Conservation (phyloP, 92 coral and sea anemone species). For the Bergia sp. region DNA sequence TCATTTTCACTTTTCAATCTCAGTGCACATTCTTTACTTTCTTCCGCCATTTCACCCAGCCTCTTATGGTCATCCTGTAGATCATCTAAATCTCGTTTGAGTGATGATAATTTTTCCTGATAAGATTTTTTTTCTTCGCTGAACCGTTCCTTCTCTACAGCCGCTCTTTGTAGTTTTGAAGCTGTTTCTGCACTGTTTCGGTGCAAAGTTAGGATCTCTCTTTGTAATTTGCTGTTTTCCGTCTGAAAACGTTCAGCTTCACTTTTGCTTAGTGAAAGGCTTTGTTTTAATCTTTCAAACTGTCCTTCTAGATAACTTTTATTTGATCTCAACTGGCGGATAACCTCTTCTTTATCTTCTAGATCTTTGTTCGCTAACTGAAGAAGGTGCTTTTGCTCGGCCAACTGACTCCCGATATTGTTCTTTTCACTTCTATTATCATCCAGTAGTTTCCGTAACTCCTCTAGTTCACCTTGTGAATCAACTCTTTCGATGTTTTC, state of each 20-base stretch:
- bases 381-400: conserved; percentile 70
- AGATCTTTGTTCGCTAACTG: conserved; percentile 71
- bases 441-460: conserved; percentile 40
- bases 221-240: conserved; percentile 70
- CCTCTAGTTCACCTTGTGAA: conserved; percentile 40
- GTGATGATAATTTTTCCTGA: conserved; percentile 60
- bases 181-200: conserved; percentile 75
- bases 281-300: conserved; percentile 76
- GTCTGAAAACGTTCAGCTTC: conserved; percentile 71
- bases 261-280: conserved; percentile 58
- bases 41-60: conserved; percentile 55
- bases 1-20: conserved; percentile 68
- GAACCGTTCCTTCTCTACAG: conserved; percentile 54
- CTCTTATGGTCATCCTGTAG: conserved; percentile 53
- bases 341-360: conserved; percentile 71
- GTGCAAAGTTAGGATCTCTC: conserved; percentile 68
- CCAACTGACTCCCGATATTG: conserved; percentile 57
- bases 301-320: conserved; percentile 79
- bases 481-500: conserved; percentile 67
- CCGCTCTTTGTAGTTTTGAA: conserved; percentile 67
- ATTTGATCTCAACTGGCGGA: conserved; percentile 72
- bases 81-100: conserved; percentile 69
- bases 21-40: conserved; percentile 67
- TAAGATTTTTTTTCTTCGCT: conserved; percentile 61
- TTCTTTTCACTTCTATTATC: conserved; percentile 28